Percentiles rank a stretch among this genome's conserved stretches.
Evolutionary conservation across 2,113 vertebrate species (phyloP).

Genomic region (Poicephalus gulielmi): DNA sequence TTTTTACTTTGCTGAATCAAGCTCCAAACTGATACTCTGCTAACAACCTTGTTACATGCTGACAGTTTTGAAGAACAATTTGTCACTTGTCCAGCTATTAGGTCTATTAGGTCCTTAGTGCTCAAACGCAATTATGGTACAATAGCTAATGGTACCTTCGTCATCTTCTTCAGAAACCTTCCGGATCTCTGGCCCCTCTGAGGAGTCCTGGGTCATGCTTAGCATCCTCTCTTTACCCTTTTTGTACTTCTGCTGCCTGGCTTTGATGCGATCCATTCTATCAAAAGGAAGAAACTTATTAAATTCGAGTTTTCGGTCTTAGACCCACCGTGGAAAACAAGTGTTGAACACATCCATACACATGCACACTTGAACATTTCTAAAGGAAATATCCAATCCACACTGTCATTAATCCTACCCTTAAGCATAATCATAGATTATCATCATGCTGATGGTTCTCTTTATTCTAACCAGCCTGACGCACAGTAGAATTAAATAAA

Average conservation of each 20-base stretch:
- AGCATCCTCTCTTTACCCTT: constrained; percentile 96
- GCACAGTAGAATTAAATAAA: background rate
- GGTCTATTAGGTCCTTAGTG: background rate
- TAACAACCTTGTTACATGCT: background rate
- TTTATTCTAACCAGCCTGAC: background rate
- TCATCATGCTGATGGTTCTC: background rate
- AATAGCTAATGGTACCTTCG: constrained; percentile 77
- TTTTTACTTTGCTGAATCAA: background rate
- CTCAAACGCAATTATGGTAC: background rate
- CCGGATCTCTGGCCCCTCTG: constrained; percentile 81
- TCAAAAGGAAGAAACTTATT: constrained; percentile 5
- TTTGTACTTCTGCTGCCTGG: constrained; percentile 96
- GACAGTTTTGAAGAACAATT: background rate
- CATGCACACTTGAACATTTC: background rate
- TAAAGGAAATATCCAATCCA: background rate
- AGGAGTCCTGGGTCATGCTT: constrained; percentile 88
- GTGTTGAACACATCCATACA: background rate
- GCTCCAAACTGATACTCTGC: background rate
- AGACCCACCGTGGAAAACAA: background rate
- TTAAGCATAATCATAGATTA: background rate
- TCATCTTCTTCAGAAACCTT: constrained; percentile 85
- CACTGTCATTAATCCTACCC: background rate
- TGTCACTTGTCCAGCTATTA: background rate
- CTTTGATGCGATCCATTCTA: constrained; percentile 99
- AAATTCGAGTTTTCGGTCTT: background rate